phyloP scores from a whole-genome alignment of 2,113 vertebrate species.

The pig (Sus scrofa) region T2T-Sscrofa CM000815.6:136418001-136418500 shows the following conservation, averaged over 20 bases:
- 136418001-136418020: conserved; percentile 46
- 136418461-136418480: background rate
- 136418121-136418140: conserved; percentile 55
- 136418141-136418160: conserved; percentile 27
- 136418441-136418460: background rate
- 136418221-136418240: conserved; percentile 93
- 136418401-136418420: background rate
- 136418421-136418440: background rate
- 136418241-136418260: conserved; percentile 94
- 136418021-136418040: conserved; percentile 42
- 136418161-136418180: conserved; percentile 87
- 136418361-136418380: background rate
- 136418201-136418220: conserved; percentile 92
- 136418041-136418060: conserved; percentile 21
- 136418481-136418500: background rate
- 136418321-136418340: conserved; percentile 54
- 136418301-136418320: conserved; percentile 82
- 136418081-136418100: conserved; percentile 43
- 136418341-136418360: background rate
- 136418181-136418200: conserved; percentile 95
- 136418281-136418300: conserved; percentile 72
- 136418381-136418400: background rate
- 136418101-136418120: background rate
- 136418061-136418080: conserved; percentile 73
- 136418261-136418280: conserved; percentile 91